Evolutionary conservation across 2,113 vertebrate genomes (phyloP).

Genomic region (Embiotoca jacksoni): DNA sequence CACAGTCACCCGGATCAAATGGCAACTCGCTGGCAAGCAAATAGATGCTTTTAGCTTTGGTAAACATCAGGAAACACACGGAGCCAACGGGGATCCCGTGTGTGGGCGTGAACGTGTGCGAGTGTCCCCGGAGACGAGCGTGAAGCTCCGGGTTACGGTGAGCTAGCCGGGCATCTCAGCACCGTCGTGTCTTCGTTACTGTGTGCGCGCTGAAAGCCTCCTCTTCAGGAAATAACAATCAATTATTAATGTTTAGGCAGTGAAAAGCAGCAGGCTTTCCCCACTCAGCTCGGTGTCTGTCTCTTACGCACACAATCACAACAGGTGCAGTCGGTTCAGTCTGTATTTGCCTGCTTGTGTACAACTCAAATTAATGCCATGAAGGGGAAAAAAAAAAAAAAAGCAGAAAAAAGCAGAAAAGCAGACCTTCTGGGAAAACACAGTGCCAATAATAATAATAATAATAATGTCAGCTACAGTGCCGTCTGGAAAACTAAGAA

Average conservation of each 20-base stretch:
- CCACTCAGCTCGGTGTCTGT: conserved; percentile 11
- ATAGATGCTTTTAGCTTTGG: conserved; percentile 60
- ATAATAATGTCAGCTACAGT: conserved; percentile 20
- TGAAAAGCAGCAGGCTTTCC: conserved; percentile 23
- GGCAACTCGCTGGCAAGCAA: conserved; percentile 32
- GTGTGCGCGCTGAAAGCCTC: conserved; percentile 51
- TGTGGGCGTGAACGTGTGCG: conserved; percentile 36
- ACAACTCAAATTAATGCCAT: conserved; percentile 17
- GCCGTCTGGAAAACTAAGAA: conserved; percentile 39
- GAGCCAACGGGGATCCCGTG: conserved; percentile 48
- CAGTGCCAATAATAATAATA: conserved; percentile 20
- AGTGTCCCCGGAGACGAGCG: conserved; percentile 65
- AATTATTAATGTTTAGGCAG: conserved; percentile 65
- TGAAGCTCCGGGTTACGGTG: conserved; percentile 59
- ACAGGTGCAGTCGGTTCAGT: conserved; percentile 25
- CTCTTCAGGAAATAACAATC: conserved; percentile 61
- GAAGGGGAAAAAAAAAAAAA: not conserved
- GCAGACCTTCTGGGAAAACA: not conserved
- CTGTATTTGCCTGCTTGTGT: conserved; percentile 31
- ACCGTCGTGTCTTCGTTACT: conserved; percentile 19
- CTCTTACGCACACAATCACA: not conserved
- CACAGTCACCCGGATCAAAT: conserved; percentile 35
- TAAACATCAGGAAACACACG: conserved; percentile 65
- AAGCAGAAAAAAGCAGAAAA: not conserved
- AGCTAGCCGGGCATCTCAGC: conserved; percentile 50